Evolutionary conservation across 1,140 invertebrate species (phyloP), one percentile per base, ranked within the genome.

Genomic region (Leptopilina clavipes): DNA sequence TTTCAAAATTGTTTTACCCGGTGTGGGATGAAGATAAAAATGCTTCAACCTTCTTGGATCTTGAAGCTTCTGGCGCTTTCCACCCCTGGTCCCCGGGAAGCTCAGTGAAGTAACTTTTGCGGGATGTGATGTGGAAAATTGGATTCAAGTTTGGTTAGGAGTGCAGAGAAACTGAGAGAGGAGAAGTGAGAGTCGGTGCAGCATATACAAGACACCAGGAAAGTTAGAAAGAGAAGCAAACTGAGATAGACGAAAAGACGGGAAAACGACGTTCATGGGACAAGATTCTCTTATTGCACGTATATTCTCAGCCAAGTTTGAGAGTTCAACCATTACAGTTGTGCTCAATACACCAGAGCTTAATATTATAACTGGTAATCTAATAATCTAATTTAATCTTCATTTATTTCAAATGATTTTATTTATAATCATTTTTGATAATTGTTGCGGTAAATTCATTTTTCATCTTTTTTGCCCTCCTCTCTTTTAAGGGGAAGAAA

Each of bases 91-190:
- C 76, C 75, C 75, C 75, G 77, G 59, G 5, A 22, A 81, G 59
- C 82, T 79, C 84, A 79, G 76, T 82, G 80, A 80, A 86, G 85
- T 86, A 86, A 86, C 85, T 86, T 86, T 85, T 85, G 84, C 83
- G 85, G 83, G 85, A 86, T 85, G 83, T 84, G 85, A 86, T 86
- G 85, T 86, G 85, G 85, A 86, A 86, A 86, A 86, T 86, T 86
- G 84, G 85, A 86, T 85, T 86, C 84, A 86, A 85, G 85, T 86
- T 85, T 82, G 77, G 85, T 79, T 74, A 78, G 81, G 77, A 75
- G 72, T 70, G 79, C 79, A 82, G 75, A 59, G 73, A 71, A 79
- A 65, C 12, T 31, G 14, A 75, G 71, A 73, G 65, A 75, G 65
- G 37, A 76, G 59, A 44, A 72, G 59, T 11, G 74, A 78, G 45